These are phyloP conservation scores for Zygothrica quintamaculata DNA, from an alignment of 2,888 invertebrate genomes.

Conservation along the genomic window DNA sequence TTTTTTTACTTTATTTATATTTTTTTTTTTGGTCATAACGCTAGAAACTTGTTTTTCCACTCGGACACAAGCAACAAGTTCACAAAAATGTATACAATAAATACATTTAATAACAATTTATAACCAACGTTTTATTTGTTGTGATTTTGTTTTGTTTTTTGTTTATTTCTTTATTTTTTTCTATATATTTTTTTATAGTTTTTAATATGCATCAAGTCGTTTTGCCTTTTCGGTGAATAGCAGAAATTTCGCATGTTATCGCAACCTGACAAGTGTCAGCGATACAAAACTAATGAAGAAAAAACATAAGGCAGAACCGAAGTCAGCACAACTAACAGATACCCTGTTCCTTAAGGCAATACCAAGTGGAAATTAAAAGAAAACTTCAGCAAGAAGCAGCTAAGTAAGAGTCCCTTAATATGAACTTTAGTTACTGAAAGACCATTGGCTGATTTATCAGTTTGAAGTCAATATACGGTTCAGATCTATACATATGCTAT, in stretches of 20 bases:
- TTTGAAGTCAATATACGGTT: too few relatives aligned
- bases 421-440: too few relatives aligned
- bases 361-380: too few relatives aligned
- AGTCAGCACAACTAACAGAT: too few relatives aligned
- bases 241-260: slow-evolving; percentile 76
- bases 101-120: slow-evolving; percentile 62
- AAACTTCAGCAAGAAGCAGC: too few relatives aligned
- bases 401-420: too few relatives aligned
- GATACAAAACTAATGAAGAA: slow-evolving; percentile 8
- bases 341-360: too few relatives aligned
- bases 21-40: slow-evolving; percentile 60
- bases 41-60: slow-evolving; percentile 65
- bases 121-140: slow-evolving; percentile 44
- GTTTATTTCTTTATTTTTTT: slow-evolving; percentile 46
- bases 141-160: slow-evolving; percentile 51
- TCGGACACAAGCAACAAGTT: slow-evolving; percentile 30
- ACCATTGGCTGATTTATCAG: too few relatives aligned
- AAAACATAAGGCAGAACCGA: not conserved
- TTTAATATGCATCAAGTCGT: slow-evolving; percentile 57
- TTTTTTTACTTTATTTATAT: not conserved
- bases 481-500: too few relatives aligned
- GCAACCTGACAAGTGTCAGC: slow-evolving; percentile 72
- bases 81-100: slow-evolving; percentile 45
- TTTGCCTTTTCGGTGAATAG: slow-evolving; percentile 43
- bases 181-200: slow-evolving; percentile 30